phyloP scores from a whole-genome alignment of 2,888 invertebrate genomes.

The Chloromyia formosa region DNA sequence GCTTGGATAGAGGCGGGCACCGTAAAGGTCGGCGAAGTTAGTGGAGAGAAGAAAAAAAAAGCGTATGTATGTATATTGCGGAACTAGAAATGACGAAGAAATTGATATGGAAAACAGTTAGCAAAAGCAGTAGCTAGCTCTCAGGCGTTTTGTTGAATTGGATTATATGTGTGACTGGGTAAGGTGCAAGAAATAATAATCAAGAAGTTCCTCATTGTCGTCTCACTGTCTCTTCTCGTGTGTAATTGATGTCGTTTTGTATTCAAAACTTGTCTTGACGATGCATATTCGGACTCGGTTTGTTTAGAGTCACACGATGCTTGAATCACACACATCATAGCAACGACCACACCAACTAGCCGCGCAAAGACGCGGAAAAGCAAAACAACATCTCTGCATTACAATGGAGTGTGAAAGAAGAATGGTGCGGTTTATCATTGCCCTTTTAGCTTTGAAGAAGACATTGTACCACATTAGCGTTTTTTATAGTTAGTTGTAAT shows the following conservation, averaged over 20 bases:
- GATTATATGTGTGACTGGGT: slow-evolving; percentile 10
- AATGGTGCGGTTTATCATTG: slow-evolving; percentile 29
- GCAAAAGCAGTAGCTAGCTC: slow-evolving; percentile 19
- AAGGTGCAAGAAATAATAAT: slow-evolving; percentile 40
- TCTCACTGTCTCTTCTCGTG: slow-evolving; percentile 9
- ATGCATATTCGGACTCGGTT: slow-evolving; percentile 33
- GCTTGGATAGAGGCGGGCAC: not conserved
- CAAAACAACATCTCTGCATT: slow-evolving; percentile 13
- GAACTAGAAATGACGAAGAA: slow-evolving; percentile 44
- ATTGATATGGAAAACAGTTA: slow-evolving; percentile 46
- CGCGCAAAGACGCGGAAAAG: slow-evolving; percentile 2
- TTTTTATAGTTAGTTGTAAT: too few relatives aligned
- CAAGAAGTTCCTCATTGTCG: slow-evolving; percentile 37
- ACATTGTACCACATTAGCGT: not conserved
- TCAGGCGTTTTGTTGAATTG: slow-evolving; percentile 25
- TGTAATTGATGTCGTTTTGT: slow-evolving; percentile 49
- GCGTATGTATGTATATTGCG: slow-evolving; percentile 6
- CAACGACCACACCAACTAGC: not conserved
- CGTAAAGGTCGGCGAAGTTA: slow-evolving; percentile 17
- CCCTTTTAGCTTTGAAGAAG: slow-evolving; percentile 10
- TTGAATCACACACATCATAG: slow-evolving; percentile 23
- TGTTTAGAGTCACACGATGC: slow-evolving; percentile 18
- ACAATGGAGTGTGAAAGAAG: slow-evolving; percentile 22
- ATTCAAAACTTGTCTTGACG: slow-evolving; percentile 45
- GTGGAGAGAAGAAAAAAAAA: slow-evolving; percentile 1